Base-by-base conservation (phyloP, 2,888 invertebrate species). In the Erebia ligea region DNA sequence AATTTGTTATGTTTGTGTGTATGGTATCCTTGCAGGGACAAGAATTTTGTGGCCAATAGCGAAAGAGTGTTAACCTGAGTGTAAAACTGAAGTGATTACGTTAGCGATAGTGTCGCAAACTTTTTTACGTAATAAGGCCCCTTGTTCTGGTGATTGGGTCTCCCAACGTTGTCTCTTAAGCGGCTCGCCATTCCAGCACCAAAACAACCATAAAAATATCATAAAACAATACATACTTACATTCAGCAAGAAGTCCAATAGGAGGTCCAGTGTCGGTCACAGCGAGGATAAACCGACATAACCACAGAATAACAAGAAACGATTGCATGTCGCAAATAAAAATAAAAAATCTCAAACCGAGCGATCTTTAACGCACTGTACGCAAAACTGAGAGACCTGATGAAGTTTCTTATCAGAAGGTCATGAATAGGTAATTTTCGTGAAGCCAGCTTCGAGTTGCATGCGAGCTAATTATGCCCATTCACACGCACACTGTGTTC, bases 161-260 rank as follows among this genome's bases (percentile, higher is more conserved):
- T 42, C 42, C 11, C 13, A 45, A 45, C 13, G 45, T 42, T 42
- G n/a, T 15, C 15, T 50, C 15, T 50, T 6, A 50, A 4, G 15
- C 6, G 50, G 15, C 15, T 50, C 8, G 15, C 4, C 6, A n/a
- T 50, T n/a, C 15, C 1, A 5, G 5, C n/a, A 15, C 8, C 15
- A 50, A 50, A n/a, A n/a, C 15, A n/a, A 50, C 6, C 8, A 5
- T 9, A 17, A 52, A 17, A 17, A 17, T 52, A 61, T 45, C 0
- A 11, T 3, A 5, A 5, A 15, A 15, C 8, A 50, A 15, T 63
- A 85, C 89, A 87, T 75, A 85, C 89, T 86, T 75, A 91, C 91
- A 92, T 42, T 91, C 86, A 2, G 89, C 85, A 86, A 91, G 85
- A 42, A 85, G 79, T 8, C 91, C 91, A 0, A 86, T 86, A 0